These are phyloP conservation scores for Peromyscus polionotus DNA, from an alignment of 2,113 vertebrate species.

Conservation along the genomic window DNA sequence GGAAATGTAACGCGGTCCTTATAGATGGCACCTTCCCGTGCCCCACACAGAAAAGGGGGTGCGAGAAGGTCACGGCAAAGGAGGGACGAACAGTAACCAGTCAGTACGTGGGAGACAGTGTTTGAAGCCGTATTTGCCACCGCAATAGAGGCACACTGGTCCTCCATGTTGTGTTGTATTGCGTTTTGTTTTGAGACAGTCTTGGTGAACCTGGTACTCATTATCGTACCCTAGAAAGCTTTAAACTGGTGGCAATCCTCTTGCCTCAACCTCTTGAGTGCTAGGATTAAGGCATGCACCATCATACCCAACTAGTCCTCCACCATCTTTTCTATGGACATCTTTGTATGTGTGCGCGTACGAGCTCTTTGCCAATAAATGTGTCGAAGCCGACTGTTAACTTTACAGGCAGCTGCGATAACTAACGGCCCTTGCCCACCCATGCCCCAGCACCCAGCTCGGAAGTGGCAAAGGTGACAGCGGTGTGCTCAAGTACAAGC, in stretches of 20 bases:
- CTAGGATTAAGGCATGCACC: neutral
- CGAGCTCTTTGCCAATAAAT: neutral
- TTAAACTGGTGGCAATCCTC: neutral
- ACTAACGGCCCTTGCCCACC: neutral
- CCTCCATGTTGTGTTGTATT: neutral
- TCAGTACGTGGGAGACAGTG: neutral
- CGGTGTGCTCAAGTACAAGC: neutral
- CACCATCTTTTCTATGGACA: neutral
- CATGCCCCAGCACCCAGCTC: neutral
- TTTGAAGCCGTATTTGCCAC: neutral
- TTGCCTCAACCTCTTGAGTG: neutral
- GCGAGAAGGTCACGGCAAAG: neutral
- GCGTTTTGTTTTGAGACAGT: neutral
- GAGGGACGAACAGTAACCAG: neutral
- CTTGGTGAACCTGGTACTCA: neutral
- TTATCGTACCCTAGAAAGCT: neutral
- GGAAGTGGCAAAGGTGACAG: neutral
- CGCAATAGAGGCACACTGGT: neutral
- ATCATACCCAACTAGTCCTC: neutral
- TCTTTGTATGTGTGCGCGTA: too few relatives aligned
- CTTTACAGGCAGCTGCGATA: neutral
- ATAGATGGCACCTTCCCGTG: neutral
- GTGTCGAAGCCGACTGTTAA: neutral
- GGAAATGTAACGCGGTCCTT: neutral
- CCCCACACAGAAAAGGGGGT: neutral